phyloP scores from a whole-genome alignment of 2,888 invertebrate genomes.

The Cancer borealis region DNA sequence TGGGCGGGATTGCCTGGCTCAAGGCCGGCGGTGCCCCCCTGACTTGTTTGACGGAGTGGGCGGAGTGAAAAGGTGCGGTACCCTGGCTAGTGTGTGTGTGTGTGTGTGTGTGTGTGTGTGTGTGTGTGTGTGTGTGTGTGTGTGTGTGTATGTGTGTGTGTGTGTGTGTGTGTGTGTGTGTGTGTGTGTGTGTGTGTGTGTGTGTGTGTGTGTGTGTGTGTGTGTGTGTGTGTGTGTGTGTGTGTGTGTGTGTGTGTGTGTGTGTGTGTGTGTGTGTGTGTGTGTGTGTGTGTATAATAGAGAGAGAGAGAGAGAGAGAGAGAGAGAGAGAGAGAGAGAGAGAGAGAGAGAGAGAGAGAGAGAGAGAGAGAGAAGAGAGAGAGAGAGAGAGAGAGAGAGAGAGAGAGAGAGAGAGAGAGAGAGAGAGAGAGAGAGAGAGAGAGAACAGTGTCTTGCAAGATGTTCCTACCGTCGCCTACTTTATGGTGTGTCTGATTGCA shows the following conservation, averaged over 20 bases:
- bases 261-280: not conserved
- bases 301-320: not conserved
- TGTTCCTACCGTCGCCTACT: not conserved
- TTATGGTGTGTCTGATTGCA: not conserved
- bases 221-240: no score
- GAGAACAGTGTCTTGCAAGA: not conserved
- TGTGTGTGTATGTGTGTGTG: not conserved
- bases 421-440: not conserved
- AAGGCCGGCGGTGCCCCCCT: not conserved
- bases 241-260: no score
- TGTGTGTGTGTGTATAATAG: no score
- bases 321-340: not conserved
- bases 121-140: not conserved
- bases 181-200: not conserved
- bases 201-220: not conserved
- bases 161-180: not conserved
- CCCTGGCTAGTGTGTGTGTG: not conserved
- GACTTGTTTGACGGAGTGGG: not conserved
- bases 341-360: not conserved
- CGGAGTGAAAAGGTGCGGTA: slow-evolving; percentile 21
- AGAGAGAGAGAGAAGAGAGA: not conserved
- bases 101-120: not conserved
- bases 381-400: slow-evolving; percentile 35
- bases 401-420: not conserved
- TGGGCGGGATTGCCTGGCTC: not conserved